Percentiles rank a stretch among this genome's conserved stretches.
phyloP scores from a whole-genome alignment of 2,888 invertebrate genomes.

The Patella pellucida region DNA sequence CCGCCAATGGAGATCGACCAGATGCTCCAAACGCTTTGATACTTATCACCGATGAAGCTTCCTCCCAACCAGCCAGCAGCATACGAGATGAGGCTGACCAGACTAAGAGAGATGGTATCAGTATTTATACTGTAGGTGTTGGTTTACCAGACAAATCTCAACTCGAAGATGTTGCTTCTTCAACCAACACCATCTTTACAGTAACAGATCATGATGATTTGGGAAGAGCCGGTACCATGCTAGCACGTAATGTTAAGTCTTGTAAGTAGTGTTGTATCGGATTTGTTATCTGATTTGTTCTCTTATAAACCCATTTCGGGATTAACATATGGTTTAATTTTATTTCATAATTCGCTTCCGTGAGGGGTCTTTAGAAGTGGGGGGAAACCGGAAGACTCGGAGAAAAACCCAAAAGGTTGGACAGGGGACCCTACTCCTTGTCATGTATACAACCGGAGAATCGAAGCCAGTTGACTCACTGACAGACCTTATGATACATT shows the following conservation, averaged over 20 bases:
- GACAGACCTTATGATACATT: too few species aligned
- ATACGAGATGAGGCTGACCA: conserved; percentile 18
- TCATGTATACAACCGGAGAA: too few species aligned
- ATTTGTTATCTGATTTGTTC: too few species aligned
- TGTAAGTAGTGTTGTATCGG: conserved; percentile 31
- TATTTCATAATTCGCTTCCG: too few species aligned
- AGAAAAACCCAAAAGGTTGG: too few species aligned
- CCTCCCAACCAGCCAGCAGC: conserved; percentile 32
- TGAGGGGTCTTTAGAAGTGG: too few species aligned
- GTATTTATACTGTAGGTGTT: conserved; percentile 52
- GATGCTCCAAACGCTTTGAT: conserved; percentile 51
- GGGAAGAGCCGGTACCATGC: conserved; percentile 24
- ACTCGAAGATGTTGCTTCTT: conserved; percentile 47
- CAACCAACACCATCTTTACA: conserved; percentile 48
- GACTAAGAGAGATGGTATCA: conserved; percentile 35
- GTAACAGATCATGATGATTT: conserved; percentile 47
- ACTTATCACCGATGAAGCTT: conserved; percentile 50
- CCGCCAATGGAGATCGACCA: conserved; percentile 38
- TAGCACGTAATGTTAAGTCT: conserved; percentile 31
- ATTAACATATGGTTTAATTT: too few species aligned
- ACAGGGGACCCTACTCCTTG: too few species aligned
- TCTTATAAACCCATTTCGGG: too few species aligned
- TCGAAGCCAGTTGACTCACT: too few species aligned
- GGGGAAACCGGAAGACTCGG: too few species aligned
- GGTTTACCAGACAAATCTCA: conserved; percentile 50